Evolutionary conservation across 2,797 vertebrate genomes (phyloP).

Genomic region (Capromys pilorides): DNA sequence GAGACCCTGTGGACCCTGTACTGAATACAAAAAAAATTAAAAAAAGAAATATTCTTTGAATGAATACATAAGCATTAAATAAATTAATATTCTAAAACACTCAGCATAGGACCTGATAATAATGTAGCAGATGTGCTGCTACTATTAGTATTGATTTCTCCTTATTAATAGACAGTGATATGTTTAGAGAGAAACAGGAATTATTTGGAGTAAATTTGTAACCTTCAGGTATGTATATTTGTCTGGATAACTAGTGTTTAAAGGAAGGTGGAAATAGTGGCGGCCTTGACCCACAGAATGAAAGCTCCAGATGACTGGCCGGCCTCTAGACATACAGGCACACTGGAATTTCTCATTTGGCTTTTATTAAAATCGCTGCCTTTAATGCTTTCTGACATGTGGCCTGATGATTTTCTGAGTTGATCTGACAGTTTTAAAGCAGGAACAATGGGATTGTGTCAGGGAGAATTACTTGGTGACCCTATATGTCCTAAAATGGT

Average conservation of each 20-base stretch:
- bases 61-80: background rate
- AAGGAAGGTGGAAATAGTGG: slow-evolving; percentile 29
- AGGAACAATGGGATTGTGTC: slow-evolving; percentile 71
- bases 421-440: slow-evolving; percentile 78
- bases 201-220: background rate
- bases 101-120: background rate
- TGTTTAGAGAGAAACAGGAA: background rate
- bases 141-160: background rate
- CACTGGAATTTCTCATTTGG: background rate
- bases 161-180: slow-evolving; percentile 22
- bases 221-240: background rate
- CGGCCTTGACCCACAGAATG: slow-evolving; percentile 25
- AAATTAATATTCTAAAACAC: background rate
- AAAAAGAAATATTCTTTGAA: background rate
- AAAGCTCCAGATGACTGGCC: background rate
- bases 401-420: slow-evolving; percentile 65
- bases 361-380: slow-evolving; percentile 26
- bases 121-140: background rate
- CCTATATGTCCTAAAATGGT: slow-evolving; percentile 62
- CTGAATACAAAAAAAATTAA: too few species aligned
- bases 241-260: background rate
- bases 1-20: too few species aligned
- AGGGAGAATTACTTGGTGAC: slow-evolving; percentile 79
- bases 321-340: background rate
- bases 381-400: slow-evolving; percentile 66